Base-by-base conservation (phyloP, 2,888 invertebrate genomes). In the Tyria jacobaeae region DNA sequence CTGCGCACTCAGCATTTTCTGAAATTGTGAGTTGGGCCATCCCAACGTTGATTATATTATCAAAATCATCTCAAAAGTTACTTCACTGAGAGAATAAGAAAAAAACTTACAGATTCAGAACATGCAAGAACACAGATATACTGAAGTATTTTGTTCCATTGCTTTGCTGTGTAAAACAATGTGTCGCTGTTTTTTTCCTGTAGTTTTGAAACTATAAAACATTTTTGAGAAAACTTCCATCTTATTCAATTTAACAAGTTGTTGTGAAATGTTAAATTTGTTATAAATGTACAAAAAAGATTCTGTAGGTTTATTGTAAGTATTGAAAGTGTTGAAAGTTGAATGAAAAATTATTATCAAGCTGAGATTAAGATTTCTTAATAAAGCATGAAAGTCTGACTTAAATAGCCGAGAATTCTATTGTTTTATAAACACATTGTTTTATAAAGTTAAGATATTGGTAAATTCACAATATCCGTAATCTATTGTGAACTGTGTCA, bases 201-300 rank as follows among this genome's bases (percentile, higher is more conserved):
- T 57, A 57, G 37, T 57, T 49, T 25, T 3, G 17, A 50, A 68
- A 64, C 73, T 60, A 64, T 63, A 59, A 66, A 57, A 60, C 73
- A 68, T 57, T 59, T 72, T 75, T 68, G 57, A 57, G 59, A 9
- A n/a, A 73, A 75, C 62, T 73, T 73, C 62, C 63, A 75, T 66
- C 62, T 60, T 65, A 73, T 73, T 72, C 70, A 73, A 73, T 73
- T 69, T 61, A 59, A 61, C 61, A 49, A 60, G 55, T 61, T 73
- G 34, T 51, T 51, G 21, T 51, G 51, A 54, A 66, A 66, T 63
- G 76, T 73, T 62, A 66, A 63, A 75, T 57, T n/a, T n/a, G 55
- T 75, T 68, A 68, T 71, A 72, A 64, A 59, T 37, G 65, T 48
- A 68, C 41, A 34, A 48, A 62, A 49, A 75, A 73, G 69, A 57